phyloP scores from a whole-genome alignment of 2,113 vertebrate genomes.

The Hassar affinis region DNA sequence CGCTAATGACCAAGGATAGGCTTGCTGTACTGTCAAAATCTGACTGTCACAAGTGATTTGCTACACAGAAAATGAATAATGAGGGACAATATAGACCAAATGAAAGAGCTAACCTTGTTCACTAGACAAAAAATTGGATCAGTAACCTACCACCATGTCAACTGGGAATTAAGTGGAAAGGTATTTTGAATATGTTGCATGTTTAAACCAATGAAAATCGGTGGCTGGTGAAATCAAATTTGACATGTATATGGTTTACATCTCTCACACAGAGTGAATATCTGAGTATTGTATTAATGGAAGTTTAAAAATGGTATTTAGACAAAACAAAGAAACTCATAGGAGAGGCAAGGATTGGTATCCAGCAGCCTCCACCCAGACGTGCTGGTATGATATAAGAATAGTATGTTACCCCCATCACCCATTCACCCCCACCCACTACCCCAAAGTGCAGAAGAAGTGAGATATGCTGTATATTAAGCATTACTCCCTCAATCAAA shows the following conservation, averaged over 20 bases:
- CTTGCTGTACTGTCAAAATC: conserved; percentile 77
- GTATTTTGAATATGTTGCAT: conserved; percentile 40
- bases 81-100: conserved; percentile 67
- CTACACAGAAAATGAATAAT: conserved; percentile 78
- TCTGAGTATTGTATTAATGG: background rate
- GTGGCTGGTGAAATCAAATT: conserved; percentile 20
- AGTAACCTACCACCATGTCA: conserved; percentile 60
- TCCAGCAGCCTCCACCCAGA: conserved; percentile 29
- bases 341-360: background rate
- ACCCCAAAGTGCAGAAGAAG: conserved; percentile 37
- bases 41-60: conserved; percentile 77
- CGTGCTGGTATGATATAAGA: conserved; percentile 38
- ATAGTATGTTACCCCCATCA: conserved; percentile 19
- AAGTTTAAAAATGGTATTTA: background rate
- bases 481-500: conserved; percentile 70
- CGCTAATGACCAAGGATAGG: conserved; percentile 78
- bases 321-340: background rate
- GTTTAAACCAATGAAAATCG: conserved; percentile 32
- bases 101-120: conserved; percentile 73
- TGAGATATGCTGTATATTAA: conserved; percentile 68
- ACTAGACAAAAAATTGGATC: conserved; percentile 66
- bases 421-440: conserved; percentile 2
- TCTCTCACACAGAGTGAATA: background rate
- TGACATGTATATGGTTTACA: conserved; percentile 23
- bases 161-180: conserved; percentile 58